A percentile compares a stretch with the other conserved stretches of the same genome.
Evolutionary conservation across 1,140 invertebrate species (phyloP).

Genomic region (Diorhabda elongata): DNA sequence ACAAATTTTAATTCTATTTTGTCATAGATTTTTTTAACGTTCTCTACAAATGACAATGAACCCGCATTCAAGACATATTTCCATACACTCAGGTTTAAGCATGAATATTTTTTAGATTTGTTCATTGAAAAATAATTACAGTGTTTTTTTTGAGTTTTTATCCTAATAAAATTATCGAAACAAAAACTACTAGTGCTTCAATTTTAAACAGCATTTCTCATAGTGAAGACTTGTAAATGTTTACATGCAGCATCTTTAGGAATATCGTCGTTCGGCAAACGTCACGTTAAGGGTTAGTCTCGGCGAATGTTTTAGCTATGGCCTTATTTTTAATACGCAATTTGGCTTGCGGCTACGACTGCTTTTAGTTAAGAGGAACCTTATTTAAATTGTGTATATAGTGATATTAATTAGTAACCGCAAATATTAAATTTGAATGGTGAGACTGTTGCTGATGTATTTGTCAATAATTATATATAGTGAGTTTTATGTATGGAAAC

Average conservation of each 20-base stretch:
- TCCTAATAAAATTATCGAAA: constrained; percentile 23
- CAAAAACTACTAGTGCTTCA: constrained; percentile 6
- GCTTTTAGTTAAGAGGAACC: constrained; percentile 10
- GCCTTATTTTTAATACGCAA: constrained; percentile 27
- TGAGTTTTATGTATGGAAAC: too few species aligned
- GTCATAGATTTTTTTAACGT: too few species aligned
- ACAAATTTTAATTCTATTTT: too few species aligned
- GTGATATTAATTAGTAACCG: not conserved
- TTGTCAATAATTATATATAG: too few species aligned
- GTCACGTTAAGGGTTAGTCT: constrained; percentile 46
- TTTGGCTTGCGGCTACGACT: constrained; percentile 18
- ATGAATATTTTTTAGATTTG: constrained; percentile 20
- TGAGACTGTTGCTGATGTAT: too few species aligned
- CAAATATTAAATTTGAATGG: too few species aligned
- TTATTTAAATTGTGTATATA: not conserved
- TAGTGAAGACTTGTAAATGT: constrained; percentile 23
- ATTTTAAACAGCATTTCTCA: constrained; percentile 4
- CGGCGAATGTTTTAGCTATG: constrained; percentile 28
- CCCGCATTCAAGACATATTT: not conserved
- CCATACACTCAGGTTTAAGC: not conserved
- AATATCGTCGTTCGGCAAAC: constrained; percentile 43
- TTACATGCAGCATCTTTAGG: constrained; percentile 47
- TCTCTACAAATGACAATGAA: too few species aligned
- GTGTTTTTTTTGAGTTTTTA: constrained; percentile 31
- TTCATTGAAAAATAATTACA: constrained; percentile 26